Percentiles rank a stretch among this genome's conserved stretches.
These are phyloP conservation scores for Brenthis daphne DNA, from an alignment of 2,888 invertebrate species.

Conservation along the genomic window DNA sequence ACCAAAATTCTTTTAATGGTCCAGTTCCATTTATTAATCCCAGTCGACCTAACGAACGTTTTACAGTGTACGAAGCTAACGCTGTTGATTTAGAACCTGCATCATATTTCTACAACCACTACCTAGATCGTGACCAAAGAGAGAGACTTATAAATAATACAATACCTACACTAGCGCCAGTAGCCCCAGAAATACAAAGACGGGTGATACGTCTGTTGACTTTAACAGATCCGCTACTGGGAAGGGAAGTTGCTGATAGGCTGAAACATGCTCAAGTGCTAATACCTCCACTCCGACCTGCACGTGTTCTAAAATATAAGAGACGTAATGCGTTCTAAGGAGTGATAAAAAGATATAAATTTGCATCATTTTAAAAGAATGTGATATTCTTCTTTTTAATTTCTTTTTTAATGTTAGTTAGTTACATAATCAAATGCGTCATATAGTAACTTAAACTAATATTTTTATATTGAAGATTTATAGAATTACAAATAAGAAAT, in stretches of 20 bases:
- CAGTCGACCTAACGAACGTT: conserved; percentile 47
- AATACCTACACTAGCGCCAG: conserved; percentile 34
- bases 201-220: conserved; percentile 89
- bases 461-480: too few species aligned
- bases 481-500: too few species aligned
- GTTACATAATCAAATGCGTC: too few species aligned
- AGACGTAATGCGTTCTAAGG: not conserved
- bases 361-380: not conserved
- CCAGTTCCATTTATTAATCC: conserved; percentile 85
- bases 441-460: too few species aligned
- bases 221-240: conserved; percentile 88
- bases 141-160: conserved; percentile 44
- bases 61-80: conserved; percentile 48
- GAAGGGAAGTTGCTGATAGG: conserved; percentile 60
- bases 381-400: too few species aligned
- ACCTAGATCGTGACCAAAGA: conserved; percentile 43
- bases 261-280: conserved; percentile 22
- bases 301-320: conserved; percentile 16
- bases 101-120: conserved; percentile 85
- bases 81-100: conserved; percentile 81
- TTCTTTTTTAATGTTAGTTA: too few species aligned
- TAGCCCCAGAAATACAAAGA: conserved; percentile 84
- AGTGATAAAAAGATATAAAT: not conserved
- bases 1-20: conserved; percentile 95
- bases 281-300: conserved; percentile 21